These are phyloP conservation scores for Acinonyx jubatus DNA, from an alignment of 2,113 vertebrate genomes.

Conservation along the genomic window DNA sequence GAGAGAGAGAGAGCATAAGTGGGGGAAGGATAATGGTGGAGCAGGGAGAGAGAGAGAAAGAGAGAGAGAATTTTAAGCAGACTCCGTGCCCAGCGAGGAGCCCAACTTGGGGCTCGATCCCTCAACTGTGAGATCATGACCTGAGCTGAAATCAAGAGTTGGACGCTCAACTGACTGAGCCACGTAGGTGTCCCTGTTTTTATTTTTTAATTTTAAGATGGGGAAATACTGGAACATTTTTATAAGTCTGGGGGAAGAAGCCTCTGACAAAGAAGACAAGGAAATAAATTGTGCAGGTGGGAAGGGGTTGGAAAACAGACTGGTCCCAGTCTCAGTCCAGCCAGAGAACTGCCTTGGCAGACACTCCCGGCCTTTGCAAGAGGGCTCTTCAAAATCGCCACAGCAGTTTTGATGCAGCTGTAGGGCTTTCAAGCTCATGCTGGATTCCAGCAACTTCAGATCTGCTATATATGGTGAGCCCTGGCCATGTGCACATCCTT, in stretches of 20 bases:
- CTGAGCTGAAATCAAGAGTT: no score
- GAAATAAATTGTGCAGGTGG: neutral
- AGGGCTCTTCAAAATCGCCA: conserved; percentile 27
- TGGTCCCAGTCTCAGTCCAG: neutral
- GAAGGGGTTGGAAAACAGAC: neutral
- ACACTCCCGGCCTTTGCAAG: neutral
- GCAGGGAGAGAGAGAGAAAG: no score
- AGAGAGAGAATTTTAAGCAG: no score
- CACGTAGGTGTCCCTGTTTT: no score
- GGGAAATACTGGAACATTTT: conserved; percentile 25
- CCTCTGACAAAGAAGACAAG: conserved; percentile 49
- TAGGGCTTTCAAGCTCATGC: neutral
- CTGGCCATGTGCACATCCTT: neutral
- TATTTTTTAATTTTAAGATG: conserved; percentile 36
- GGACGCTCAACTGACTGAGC: no score
- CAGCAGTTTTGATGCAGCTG: conserved; percentile 20
- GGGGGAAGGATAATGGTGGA: no score
- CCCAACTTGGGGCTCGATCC: no score
- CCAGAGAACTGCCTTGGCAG: conserved; percentile 14
- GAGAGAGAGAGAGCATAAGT: no score
- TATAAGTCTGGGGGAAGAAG: conserved; percentile 41
- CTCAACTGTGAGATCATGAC: no score
- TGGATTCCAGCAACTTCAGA: conserved; percentile 37
- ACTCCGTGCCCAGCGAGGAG: no score
- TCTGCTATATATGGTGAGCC: conserved; percentile 58